Percentiles rank a stretch among this genome's conserved stretches.
Evolutionary conservation across 1,140 invertebrate genomes (phyloP).

Genomic region (Xylocopa sonorina): DNA sequence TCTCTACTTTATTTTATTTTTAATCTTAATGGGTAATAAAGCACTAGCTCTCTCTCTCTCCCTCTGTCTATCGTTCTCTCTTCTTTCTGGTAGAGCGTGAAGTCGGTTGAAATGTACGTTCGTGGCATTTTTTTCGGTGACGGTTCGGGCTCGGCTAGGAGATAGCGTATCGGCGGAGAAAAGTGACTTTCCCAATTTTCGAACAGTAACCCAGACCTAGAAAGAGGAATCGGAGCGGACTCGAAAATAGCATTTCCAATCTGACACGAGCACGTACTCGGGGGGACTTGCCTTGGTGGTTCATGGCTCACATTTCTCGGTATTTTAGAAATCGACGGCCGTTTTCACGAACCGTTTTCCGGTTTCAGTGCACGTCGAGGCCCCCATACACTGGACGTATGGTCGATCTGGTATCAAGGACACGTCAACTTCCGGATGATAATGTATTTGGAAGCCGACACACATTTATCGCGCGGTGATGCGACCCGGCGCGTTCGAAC

Average conservation of each 20-base stretch:
- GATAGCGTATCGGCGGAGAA: too few relatives aligned
- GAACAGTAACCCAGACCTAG: constrained; percentile 19
- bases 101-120: too few relatives aligned
- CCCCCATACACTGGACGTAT: constrained; percentile 2
- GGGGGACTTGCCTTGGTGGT: not conserved
- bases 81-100: too few relatives aligned
- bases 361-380: not conserved
- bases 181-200: not conserved
- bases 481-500: constrained; percentile 42
- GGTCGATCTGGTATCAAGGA: constrained; percentile 55
- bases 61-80: too few relatives aligned
- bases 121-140: too few relatives aligned
- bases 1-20: too few relatives aligned
- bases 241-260: constrained; percentile 37
- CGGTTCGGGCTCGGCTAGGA: too few relatives aligned
- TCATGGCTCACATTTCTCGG: not conserved
- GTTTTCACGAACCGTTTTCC: constrained; percentile 36
- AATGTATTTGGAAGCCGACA: constrained; percentile 41
- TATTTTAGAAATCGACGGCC: constrained; percentile 33
- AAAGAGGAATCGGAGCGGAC: not conserved
- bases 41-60: too few relatives aligned
- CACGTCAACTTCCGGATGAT: constrained; percentile 55
- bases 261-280: not conserved
- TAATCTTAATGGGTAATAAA: too few relatives aligned
- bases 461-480: constrained; percentile 30